These are phyloP conservation scores for Esox niger DNA, from an alignment of 2,113 vertebrate genomes.

Conservation along the genomic window DNA sequence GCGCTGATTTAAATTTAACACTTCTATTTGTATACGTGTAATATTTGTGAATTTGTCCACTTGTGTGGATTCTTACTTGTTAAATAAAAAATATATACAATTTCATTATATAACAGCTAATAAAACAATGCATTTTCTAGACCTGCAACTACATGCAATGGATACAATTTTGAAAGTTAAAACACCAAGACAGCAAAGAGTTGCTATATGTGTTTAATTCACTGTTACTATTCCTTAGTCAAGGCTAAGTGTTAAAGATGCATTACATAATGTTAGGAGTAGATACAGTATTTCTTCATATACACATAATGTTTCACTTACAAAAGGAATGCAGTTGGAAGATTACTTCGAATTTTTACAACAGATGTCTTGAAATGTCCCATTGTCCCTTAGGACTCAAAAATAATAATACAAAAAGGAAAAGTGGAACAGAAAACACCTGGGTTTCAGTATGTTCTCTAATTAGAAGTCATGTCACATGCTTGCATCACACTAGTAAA, in stretches of 20 bases:
- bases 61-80: no score
- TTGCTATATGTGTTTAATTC: no score
- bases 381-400: constrained; percentile 5
- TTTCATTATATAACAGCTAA: no score
- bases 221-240: not conserved
- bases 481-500: constrained; percentile 3
- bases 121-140: no score
- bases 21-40: no score
- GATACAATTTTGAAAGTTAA: no score
- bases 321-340: not conserved
- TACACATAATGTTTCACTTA: not conserved
- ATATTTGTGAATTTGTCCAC: no score
- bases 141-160: no score
- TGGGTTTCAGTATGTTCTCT: constrained; percentile 38
- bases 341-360: not conserved
- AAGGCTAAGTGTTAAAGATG: not conserved
- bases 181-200: no score
- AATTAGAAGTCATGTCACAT: constrained; percentile 53
- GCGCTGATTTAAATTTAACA: no score
- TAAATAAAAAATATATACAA: no score
- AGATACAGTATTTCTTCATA: not conserved
- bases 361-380: constrained; percentile 18
- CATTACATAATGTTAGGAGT: not conserved
- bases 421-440: constrained; percentile 57
- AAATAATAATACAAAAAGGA: constrained; percentile 29